A percentile compares a stretch with the other conserved stretches of the same genome.
Conservation (phyloP, 2,797 vertebrate species). For the Chaunax sp. region DNA sequence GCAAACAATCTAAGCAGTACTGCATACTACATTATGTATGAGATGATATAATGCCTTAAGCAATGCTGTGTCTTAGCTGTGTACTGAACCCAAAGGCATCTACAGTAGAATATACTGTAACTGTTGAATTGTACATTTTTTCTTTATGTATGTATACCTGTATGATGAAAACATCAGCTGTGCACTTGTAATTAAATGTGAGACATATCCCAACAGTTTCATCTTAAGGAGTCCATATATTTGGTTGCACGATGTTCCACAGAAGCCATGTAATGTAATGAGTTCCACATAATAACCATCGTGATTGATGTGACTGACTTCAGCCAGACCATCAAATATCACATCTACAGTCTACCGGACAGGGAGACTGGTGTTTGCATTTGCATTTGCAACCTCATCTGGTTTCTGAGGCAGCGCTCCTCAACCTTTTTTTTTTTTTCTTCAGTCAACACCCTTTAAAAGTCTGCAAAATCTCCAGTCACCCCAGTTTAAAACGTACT, state of each 20-base stretch:
- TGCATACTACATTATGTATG: conserved; percentile 57
- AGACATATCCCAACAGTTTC: conserved; percentile 28
- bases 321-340: too few species aligned
- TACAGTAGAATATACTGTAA: conserved; percentile 40
- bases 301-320: background rate
- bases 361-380: too few species aligned
- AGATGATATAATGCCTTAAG: conserved; percentile 63
- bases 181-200: conserved; percentile 73
- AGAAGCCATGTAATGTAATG: too few species aligned
- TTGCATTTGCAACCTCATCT: too few species aligned
- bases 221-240: conserved; percentile 1
- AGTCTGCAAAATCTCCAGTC: too few species aligned
- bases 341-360: too few species aligned
- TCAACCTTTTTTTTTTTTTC: too few species aligned
- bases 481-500: too few species aligned
- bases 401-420: too few species aligned
- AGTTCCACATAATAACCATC: conserved; percentile 4
- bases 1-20: conserved; percentile 38
- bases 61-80: conserved; percentile 51
- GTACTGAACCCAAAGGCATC: conserved; percentile 44
- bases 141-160: conserved; percentile 39
- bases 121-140: conserved; percentile 49
- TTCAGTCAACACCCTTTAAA: too few species aligned
- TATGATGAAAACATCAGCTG: conserved; percentile 56
- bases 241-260: background rate